Evolutionary conservation across 2,888 invertebrate genomes (phyloP).

Genomic region (Chloroclystis v-ata): DNA sequence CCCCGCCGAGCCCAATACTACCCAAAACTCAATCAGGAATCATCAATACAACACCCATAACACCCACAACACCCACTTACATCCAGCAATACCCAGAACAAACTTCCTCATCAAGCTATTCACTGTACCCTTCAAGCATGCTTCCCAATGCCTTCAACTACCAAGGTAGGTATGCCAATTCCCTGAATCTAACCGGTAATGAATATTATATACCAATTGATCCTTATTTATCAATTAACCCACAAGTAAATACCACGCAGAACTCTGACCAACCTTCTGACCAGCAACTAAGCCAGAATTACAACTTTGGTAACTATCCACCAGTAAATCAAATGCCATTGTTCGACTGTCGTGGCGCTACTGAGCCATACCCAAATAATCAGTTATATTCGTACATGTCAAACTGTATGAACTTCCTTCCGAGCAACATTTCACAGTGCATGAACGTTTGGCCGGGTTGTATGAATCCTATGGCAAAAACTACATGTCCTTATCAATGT

Average conservation of each 20-base stretch:
- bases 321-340: too few species aligned
- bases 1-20: not conserved
- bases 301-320: too few species aligned
- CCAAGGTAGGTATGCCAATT: not conserved
- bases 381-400: not conserved
- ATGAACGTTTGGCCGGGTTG: not conserved
- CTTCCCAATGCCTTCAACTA: not conserved
- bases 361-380: too few species aligned
- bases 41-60: not conserved
- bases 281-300: too few species aligned
- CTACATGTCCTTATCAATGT: not conserved
- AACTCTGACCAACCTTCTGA: too few species aligned
- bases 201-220: not conserved
- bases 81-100: not conserved
- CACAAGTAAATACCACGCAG: too few species aligned
- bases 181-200: not conserved
- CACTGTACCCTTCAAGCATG: conserved; percentile 16
- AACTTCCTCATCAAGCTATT: conserved; percentile 3
- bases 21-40: not conserved
- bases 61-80: too few species aligned
- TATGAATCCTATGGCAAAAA: not conserved
- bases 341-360: too few species aligned
- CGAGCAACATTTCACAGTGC: not conserved
- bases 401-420: not conserved
- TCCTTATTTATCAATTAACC: too few species aligned